Percentiles rank a stretch among this genome's conserved stretches.
phyloP scores from a whole-genome alignment of 2,797 vertebrate genomes.

The Epinephelus malabaricus region DNA sequence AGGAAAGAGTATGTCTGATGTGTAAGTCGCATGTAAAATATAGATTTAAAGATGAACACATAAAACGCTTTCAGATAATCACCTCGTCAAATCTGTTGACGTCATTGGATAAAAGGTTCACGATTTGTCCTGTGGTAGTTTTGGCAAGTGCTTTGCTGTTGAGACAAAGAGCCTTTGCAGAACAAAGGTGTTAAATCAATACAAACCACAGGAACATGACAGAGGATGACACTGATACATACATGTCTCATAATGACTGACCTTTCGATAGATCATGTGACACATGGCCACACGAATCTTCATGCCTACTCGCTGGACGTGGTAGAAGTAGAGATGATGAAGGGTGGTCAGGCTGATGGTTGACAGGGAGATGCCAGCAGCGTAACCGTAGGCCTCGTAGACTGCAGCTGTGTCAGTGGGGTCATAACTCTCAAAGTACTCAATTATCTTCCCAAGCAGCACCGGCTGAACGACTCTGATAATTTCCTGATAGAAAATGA shows the following conservation, averaged over 20 bases:
- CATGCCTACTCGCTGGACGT: slow-evolving; percentile 94
- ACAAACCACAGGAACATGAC: background rate
- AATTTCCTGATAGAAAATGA: slow-evolving; percentile 85
- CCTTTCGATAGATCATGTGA: slow-evolving; percentile 97
- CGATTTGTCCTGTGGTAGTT: slow-evolving; percentile 97
- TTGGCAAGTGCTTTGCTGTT: slow-evolving; percentile 91
- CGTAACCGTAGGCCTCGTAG: slow-evolving; percentile 84
- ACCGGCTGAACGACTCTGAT: slow-evolving; percentile 91
- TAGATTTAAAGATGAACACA: background rate
- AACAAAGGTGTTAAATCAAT: slow-evolving; percentile 51
- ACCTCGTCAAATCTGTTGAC: slow-evolving; percentile 99
- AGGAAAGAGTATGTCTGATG: background rate
- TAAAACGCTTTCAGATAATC: slow-evolving; percentile 35
- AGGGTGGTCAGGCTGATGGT: slow-evolving; percentile 85
- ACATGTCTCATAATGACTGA: slow-evolving; percentile 66
- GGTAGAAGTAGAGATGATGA: slow-evolving; percentile 95
- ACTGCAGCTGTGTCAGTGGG: slow-evolving; percentile 60
- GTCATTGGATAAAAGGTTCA: slow-evolving; percentile 97
- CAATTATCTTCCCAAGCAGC: slow-evolving; percentile 92
- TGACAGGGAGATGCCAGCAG: slow-evolving; percentile 86
- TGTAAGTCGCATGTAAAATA: background rate
- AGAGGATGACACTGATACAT: background rate
- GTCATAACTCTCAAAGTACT: slow-evolving; percentile 89
- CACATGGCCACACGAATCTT: slow-evolving; percentile 95
- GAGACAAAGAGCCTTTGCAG: slow-evolving; percentile 91